Evolutionary conservation across 2,113 vertebrate species (phyloP).

Genomic region (Hippolais icterina): DNA sequence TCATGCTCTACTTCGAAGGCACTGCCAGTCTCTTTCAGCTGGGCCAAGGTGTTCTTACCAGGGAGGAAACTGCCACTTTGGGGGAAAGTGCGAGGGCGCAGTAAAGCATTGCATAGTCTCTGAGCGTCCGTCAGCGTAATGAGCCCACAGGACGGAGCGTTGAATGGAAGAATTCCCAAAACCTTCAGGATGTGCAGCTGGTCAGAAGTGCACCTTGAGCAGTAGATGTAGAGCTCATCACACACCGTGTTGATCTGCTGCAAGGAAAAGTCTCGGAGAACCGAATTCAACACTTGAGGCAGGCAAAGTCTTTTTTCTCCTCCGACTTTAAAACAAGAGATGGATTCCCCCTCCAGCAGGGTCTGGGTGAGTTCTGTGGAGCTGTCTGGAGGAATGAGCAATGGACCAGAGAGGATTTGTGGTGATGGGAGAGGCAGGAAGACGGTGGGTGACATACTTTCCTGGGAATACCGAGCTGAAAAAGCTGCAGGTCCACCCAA

Average conservation of each 20-base stretch:
- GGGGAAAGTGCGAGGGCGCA: constrained; percentile 86
- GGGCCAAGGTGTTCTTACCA: constrained; percentile 79
- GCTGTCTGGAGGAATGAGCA: constrained; percentile 95
- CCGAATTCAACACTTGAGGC: constrained; percentile 96
- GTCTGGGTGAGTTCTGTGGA: constrained; percentile 97
- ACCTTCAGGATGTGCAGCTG: constrained; percentile 98
- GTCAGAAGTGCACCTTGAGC: constrained; percentile 92
- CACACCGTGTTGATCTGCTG: constrained; percentile 98
- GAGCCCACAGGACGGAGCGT: constrained; percentile 94
- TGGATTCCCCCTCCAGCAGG: constrained; percentile 91
- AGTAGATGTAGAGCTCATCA: constrained; percentile 96
- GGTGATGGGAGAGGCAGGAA: constrained; percentile 89
- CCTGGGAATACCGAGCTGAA: constrained; percentile 89
- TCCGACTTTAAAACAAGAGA: constrained; percentile 96
- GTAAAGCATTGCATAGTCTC: constrained; percentile 91
- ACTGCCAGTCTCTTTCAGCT: constrained; percentile 88
- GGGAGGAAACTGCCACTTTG: constrained; percentile 81
- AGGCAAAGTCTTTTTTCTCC: constrained; percentile 97
- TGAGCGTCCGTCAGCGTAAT: constrained; percentile 97
- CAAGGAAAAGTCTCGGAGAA: constrained; percentile 93
- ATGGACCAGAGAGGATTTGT: constrained; percentile 87
- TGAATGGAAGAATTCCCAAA: constrained; percentile 95
- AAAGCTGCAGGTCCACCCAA: constrained; percentile 96
- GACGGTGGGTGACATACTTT: constrained; percentile 81
- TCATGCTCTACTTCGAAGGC: constrained; percentile 97